phyloP scores from a whole-genome alignment of 2,113 vertebrate species.

The Nothoprocta pentlandii region DNA sequence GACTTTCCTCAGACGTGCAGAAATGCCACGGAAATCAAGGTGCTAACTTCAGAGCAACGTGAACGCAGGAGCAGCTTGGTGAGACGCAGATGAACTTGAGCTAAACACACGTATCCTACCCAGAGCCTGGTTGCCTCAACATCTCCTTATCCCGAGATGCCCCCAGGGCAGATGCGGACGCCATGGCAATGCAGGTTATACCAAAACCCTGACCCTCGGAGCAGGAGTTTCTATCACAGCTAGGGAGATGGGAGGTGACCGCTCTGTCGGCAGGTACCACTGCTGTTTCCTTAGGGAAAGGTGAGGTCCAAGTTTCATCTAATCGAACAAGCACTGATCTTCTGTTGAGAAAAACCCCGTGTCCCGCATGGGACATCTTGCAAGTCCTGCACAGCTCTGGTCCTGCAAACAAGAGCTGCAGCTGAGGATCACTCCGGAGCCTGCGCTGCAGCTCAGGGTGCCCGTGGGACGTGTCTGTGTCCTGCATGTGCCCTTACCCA shows the following conservation, averaged over 20 bases:
- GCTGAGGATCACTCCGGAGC: neutral
- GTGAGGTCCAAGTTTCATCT: neutral
- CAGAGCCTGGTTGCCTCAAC: neutral
- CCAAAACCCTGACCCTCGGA: neutral
- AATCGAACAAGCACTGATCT: neutral
- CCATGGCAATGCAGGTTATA: neutral
- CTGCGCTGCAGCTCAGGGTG: constrained; percentile 39
- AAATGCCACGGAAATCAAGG: rapidly evolving
- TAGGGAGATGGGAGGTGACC: neutral
- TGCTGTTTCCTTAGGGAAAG: neutral
- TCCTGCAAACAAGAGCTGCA: neutral
- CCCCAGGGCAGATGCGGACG: neutral
- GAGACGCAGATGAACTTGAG: neutral
- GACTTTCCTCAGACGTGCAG: neutral
- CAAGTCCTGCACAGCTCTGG: neutral
- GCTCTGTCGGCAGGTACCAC: neutral
- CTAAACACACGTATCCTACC: neutral
- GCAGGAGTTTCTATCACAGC: neutral
- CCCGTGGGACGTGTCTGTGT: neutral
- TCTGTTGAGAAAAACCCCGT: neutral
- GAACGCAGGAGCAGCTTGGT: neutral
- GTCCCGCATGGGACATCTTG: neutral
- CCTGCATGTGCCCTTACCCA: neutral
- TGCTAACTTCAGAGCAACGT: neutral
- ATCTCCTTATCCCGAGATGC: neutral